These are phyloP conservation scores for Xestia sexstrigata DNA, from an alignment of 2,888 invertebrate species.

Conservation along the genomic window DNA sequence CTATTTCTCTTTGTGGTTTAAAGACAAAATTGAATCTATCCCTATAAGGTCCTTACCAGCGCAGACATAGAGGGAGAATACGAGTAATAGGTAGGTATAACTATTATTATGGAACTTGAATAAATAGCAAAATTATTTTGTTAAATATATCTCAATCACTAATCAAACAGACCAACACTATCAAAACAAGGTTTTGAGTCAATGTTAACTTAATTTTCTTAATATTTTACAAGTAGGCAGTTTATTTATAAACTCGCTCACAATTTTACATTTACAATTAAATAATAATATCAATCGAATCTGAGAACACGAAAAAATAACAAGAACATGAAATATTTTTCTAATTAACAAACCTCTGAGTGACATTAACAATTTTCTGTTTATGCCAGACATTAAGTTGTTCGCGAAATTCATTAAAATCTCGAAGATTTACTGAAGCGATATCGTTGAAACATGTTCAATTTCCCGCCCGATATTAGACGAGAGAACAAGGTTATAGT, in stretches of 20 bases:
- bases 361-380: conserved; percentile 62
- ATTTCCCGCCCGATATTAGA: conserved; percentile 62
- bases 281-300: background rate
- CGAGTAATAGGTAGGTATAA: no score
- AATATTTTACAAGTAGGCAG: background rate
- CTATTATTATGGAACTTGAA: background rate
- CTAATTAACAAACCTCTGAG: conserved; percentile 46
- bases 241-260: background rate
- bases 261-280: background rate
- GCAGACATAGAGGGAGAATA: no score
- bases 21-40: no score
- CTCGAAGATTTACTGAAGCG: conserved; percentile 65
- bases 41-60: no score
- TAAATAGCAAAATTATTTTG: background rate
- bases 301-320: background rate
- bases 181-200: background rate
- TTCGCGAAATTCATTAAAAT: conserved; percentile 70
- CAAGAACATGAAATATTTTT: conserved; percentile 30
- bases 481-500: conserved; percentile 35
- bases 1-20: no score
- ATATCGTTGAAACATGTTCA: conserved; percentile 66
- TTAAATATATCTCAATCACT: background rate
- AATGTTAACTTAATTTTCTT: background rate
- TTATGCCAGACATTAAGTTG: conserved; percentile 60
- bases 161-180: background rate